Percentiles rank a stretch among this genome's conserved stretches.
These are phyloP conservation scores for Alviniconcha strummeri DNA, from an alignment of 2,888 invertebrate genomes.

Conservation along the genomic window DNA sequence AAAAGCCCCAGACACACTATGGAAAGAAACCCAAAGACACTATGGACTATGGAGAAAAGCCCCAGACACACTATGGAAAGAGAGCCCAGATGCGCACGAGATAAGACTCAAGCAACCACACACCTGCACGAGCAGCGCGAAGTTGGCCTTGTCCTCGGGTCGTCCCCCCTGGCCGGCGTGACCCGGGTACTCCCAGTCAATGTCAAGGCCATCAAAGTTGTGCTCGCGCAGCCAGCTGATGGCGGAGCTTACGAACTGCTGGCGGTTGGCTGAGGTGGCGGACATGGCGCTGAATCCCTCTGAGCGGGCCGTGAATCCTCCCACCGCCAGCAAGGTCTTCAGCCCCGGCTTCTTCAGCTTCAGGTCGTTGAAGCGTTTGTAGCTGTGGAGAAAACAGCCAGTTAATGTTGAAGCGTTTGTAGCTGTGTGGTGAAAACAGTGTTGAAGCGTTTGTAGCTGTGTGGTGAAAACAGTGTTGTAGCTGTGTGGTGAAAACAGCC, in stretches of 20 bases:
- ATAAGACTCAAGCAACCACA: neutral
- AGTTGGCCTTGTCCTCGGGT: constrained; percentile 62
- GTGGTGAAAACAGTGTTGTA: neutral
- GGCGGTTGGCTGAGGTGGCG: constrained; percentile 46
- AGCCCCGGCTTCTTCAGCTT: constrained; percentile 81
- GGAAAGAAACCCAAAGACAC: no score
- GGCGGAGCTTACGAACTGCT: constrained; percentile 53
- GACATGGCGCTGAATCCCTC: constrained; percentile 74
- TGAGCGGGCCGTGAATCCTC: constrained; percentile 95
- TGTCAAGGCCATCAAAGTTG: constrained; percentile 89
- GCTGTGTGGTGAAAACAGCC: neutral
- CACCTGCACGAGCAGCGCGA: constrained; percentile 39
- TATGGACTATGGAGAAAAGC: no score
- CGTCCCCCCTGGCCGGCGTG: constrained; percentile 60
- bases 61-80: no score
- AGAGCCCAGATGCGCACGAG: no score
- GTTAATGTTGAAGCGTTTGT: neutral
- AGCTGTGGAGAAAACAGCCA: neutral
- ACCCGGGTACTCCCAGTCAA: constrained; percentile 94
- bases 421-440: no score
- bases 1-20: no score
- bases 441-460: neutral
- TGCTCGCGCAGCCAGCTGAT: constrained; percentile 48
- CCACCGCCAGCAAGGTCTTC: constrained; percentile 88
- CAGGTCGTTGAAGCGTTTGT: constrained; percentile 72